Conservation (phyloP, 2,797 vertebrate genomes). For the Onychomys torridus region DNA sequence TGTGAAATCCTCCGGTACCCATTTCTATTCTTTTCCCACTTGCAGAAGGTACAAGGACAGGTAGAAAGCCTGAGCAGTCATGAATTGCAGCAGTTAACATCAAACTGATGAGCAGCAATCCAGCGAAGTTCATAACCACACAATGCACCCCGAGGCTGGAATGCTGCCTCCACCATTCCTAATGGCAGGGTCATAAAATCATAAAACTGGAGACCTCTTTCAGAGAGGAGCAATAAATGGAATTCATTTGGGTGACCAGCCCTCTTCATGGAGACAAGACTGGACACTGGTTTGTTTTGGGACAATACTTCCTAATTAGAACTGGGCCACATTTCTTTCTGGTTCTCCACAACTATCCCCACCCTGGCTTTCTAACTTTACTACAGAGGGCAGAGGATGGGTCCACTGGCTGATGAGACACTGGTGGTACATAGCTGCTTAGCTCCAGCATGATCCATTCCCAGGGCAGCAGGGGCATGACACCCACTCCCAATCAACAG, state of each 20-base stretch:
- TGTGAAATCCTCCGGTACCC: not conserved
- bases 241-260: slow-evolving; percentile 80
- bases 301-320: not conserved
- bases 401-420: slow-evolving; percentile 16
- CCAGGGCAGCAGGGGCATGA: slow-evolving; percentile 50
- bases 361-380: slow-evolving; percentile 33
- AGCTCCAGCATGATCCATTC: not conserved
- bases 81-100: slow-evolving; percentile 87
- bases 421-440: slow-evolving; percentile 52
- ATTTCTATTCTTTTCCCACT: slow-evolving; percentile 69
- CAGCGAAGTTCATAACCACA: slow-evolving; percentile 87
- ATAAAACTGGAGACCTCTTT: slow-evolving; percentile 83
- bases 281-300: slow-evolving; percentile 49
- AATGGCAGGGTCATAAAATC: slow-evolving; percentile 87
- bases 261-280: slow-evolving; percentile 71
- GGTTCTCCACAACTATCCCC: not conserved
- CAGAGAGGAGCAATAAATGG: slow-evolving; percentile 75
- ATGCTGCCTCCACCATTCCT: slow-evolving; percentile 83
- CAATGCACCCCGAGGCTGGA: slow-evolving; percentile 86
- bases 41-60: slow-evolving; percentile 83
- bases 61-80: slow-evolving; percentile 81
- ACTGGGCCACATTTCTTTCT: not conserved
- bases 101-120: slow-evolving; percentile 86
- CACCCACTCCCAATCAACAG: not conserved
- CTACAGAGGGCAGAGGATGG: slow-evolving; percentile 16